These are phyloP conservation scores for Aurelia aurita DNA, from an alignment of 30 jellyfish, hydroid and myxozoan species.

Conservation along the genomic window DNA sequence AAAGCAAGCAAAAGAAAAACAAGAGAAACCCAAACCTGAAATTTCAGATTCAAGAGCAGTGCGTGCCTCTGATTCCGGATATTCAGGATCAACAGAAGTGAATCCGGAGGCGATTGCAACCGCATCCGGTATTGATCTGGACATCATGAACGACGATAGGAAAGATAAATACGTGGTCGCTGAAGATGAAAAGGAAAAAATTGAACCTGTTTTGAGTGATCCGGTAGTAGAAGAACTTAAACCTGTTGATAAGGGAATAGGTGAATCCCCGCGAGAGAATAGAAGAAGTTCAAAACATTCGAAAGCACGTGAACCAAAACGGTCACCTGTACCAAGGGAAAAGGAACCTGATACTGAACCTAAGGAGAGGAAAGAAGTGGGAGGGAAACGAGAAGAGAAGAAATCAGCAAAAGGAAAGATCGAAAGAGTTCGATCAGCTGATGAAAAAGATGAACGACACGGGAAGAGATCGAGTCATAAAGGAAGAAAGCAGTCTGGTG, in stretches of 20 bases:
- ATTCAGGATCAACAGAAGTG: conserved; percentile 44
- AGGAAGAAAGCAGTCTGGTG: conserved; percentile 38
- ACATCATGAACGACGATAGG: conserved; percentile 55
- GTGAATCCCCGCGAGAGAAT: background rate
- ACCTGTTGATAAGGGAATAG: background rate
- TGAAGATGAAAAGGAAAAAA: conserved; percentile 4
- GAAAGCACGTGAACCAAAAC: background rate
- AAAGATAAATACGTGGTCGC: conserved; percentile 38
- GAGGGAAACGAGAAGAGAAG: background rate
- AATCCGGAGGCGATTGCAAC: conserved; percentile 80
- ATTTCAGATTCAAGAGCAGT: conserved; percentile 27
- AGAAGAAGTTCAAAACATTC: background rate
- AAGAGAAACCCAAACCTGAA: background rate
- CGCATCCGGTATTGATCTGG: conserved; percentile 82
- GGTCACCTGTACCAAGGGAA: conserved; percentile 3
- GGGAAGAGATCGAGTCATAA: conserved; percentile 41
- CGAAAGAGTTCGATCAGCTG: conserved; percentile 54
- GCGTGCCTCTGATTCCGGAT: conserved; percentile 33
- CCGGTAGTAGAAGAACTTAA: conserved; percentile 7
- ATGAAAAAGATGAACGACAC: conserved; percentile 18
- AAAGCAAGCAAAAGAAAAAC: conserved; percentile 36
- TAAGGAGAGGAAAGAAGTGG: background rate
- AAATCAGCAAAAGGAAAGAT: background rate
- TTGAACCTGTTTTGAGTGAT: background rate
- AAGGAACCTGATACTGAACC: background rate